These are phyloP conservation scores for Bombus haemorrhoidalis DNA, from an alignment of 1,140 invertebrate genomes.

Conservation along the genomic window DNA sequence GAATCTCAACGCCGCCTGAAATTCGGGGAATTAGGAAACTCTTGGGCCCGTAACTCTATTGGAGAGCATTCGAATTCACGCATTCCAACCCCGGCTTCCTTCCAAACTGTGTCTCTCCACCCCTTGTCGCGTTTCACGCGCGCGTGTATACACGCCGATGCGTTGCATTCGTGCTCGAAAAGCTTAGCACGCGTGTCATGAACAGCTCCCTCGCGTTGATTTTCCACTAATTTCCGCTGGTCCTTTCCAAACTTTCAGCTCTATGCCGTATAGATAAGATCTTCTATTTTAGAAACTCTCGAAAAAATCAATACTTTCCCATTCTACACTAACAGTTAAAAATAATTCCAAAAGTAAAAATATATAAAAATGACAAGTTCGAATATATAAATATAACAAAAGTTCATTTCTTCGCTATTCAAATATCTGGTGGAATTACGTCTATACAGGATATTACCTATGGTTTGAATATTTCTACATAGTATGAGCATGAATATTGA, in stretches of 20 bases:
- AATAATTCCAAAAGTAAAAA: too few species aligned
- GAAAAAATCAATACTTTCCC: too few species aligned
- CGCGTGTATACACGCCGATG: conserved; percentile 26
- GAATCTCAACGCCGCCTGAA: conserved; percentile 50
- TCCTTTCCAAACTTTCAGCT: neutral
- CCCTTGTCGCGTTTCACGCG: neutral
- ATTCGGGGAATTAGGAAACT: conserved; percentile 56
- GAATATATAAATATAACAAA: too few species aligned
- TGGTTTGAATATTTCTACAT: too few species aligned
- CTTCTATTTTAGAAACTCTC: too few species aligned
- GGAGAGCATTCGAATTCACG: conserved; percentile 55
- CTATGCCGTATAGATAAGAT: too few species aligned
- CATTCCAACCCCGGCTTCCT: neutral
- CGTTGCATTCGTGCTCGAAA: conserved; percentile 35
- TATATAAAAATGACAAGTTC: too few species aligned
- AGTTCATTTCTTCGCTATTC: too few species aligned
- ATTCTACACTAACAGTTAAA: too few species aligned
- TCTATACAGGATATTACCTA: too few species aligned
- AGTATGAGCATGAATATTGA: too few species aligned
- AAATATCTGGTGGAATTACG: too few species aligned
- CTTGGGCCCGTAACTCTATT: conserved; percentile 52
- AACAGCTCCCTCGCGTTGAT: neutral
- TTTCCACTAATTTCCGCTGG: neutral
- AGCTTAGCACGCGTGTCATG: conserved; percentile 40
- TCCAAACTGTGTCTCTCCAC: neutral